Evolutionary conservation across 1,140 invertebrate genomes (phyloP).

Genomic region (Acyrthosiphon pisum): DNA sequence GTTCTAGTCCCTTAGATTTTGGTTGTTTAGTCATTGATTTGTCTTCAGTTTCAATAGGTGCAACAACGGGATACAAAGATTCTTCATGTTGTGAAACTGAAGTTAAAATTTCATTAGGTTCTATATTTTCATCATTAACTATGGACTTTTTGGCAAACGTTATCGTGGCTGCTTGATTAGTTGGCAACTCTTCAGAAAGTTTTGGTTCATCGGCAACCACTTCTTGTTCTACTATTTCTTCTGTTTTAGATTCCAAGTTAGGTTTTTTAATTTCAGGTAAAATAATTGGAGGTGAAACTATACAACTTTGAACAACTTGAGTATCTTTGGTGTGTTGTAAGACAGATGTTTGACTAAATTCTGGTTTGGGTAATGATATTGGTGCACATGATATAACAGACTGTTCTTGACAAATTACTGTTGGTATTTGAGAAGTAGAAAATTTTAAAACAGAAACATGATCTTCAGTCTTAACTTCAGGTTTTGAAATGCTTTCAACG

Average conservation of each 20-base stretch:
- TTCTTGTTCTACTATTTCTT: conserved; percentile 20
- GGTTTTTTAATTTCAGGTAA: background rate
- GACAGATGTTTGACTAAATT: conserved; percentile 42
- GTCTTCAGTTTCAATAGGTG: conserved; percentile 17
- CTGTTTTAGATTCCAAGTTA: background rate
- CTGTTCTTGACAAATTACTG: conserved; percentile 1
- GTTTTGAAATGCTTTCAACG: background rate
- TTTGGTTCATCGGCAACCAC: background rate
- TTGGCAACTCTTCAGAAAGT: conserved; percentile 18
- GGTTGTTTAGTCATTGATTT: conserved; percentile 48
- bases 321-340: conserved; percentile 48
- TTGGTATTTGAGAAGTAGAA: conserved; percentile 35
- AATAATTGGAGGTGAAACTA: conserved; percentile 3
- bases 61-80: background rate
- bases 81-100: background rate
- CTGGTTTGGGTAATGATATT: conserved; percentile 21
- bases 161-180: conserved; percentile 32
- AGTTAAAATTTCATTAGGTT: background rate
- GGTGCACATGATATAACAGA: conserved; percentile 46
- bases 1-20: conserved; percentile 49
- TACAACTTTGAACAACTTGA: conserved; percentile 41
- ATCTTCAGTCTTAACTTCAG: conserved; percentile 30
- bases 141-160: conserved; percentile 45
- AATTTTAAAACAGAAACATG: conserved; percentile 47
- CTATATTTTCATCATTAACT: background rate